Percentiles rank a stretch among this genome's conserved stretches.
Conservation (phyloP, 1,140 invertebrate species). For the Parapsyche elsis region DNA sequence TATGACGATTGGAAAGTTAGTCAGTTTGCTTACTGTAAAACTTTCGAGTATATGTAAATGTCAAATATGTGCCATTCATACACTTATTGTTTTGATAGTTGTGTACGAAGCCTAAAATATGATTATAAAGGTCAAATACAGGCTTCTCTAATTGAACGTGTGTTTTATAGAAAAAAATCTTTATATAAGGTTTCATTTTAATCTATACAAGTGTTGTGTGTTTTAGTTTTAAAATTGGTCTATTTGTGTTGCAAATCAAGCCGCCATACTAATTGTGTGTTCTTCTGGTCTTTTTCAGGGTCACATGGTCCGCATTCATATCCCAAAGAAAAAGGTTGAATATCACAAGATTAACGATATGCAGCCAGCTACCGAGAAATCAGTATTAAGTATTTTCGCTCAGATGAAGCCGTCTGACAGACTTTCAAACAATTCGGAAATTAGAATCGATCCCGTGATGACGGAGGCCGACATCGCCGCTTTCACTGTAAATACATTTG, state of each 20-base stretch:
- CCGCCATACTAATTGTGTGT: neutral
- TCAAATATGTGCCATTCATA: too few relatives aligned
- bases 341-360: slow-evolving; percentile 47
- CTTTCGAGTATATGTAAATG: too few relatives aligned
- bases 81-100: too few relatives aligned
- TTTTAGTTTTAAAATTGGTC: neutral
- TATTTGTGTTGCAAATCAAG: neutral
- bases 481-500: slow-evolving; percentile 18
- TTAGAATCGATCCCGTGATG: slow-evolving; percentile 41
- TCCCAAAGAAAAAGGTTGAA: slow-evolving; percentile 55
- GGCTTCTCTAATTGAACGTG: too few relatives aligned
- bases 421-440: slow-evolving; percentile 41
- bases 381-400: slow-evolving; percentile 51
- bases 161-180: too few relatives aligned
- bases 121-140: too few relatives aligned
- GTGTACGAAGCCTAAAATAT: too few relatives aligned
- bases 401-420: slow-evolving; percentile 32
- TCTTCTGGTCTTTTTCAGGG: slow-evolving; percentile 43
- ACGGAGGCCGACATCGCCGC: slow-evolving; percentile 47
- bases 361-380: slow-evolving; percentile 50
- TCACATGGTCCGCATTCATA: slow-evolving; percentile 56
- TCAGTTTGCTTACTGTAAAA: too few relatives aligned
- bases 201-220: too few relatives aligned
- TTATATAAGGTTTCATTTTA: too few relatives aligned
- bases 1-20: too few relatives aligned